These are phyloP conservation scores for Apeira syringaria DNA, from an alignment of 2,888 invertebrate genomes.

Conservation along the genomic window DNA sequence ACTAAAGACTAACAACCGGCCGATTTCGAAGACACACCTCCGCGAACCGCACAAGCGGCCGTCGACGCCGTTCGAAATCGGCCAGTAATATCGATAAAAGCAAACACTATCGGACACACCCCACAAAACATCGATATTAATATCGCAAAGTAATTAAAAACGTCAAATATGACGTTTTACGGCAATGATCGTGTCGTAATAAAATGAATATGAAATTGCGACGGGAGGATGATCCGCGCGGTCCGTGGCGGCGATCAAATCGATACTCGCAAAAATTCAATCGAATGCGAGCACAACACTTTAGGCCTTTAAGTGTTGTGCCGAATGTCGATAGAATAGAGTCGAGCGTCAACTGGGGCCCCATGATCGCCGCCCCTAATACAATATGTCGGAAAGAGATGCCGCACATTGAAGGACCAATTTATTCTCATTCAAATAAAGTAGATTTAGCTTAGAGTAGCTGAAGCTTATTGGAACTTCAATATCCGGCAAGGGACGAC, in stretches of 20 bases:
- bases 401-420: slow-evolving; percentile 55
- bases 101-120: slow-evolving; percentile 78
- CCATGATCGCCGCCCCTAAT: slow-evolving; percentile 70
- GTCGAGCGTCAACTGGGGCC: slow-evolving; percentile 69
- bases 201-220: slow-evolving; percentile 40
- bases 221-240: slow-evolving; percentile 64
- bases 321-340: slow-evolving; percentile 65
- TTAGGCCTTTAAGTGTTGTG: slow-evolving; percentile 79
- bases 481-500: slow-evolving; percentile 56
- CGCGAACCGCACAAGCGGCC: slow-evolving; percentile 30
- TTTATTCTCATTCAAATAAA: slow-evolving; percentile 20
- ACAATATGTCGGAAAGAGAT: slow-evolving; percentile 48
- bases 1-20: slow-evolving; percentile 62
- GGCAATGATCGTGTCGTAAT: slow-evolving; percentile 45
- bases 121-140: slow-evolving; percentile 54
- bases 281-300: slow-evolving; percentile 70
- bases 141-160: slow-evolving; percentile 58
- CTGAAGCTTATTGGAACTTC: slow-evolving; percentile 45
- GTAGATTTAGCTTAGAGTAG: slow-evolving; percentile 10
- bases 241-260: slow-evolving; percentile 70
- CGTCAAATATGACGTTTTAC: slow-evolving; percentile 57
- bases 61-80: slow-evolving; percentile 45
- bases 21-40: slow-evolving; percentile 48
- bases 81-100: slow-evolving; percentile 55
- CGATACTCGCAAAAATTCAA: slow-evolving; percentile 65